phyloP scores from a whole-genome alignment of 2,113 vertebrate genomes.

The Hippocampus comes region DNA sequence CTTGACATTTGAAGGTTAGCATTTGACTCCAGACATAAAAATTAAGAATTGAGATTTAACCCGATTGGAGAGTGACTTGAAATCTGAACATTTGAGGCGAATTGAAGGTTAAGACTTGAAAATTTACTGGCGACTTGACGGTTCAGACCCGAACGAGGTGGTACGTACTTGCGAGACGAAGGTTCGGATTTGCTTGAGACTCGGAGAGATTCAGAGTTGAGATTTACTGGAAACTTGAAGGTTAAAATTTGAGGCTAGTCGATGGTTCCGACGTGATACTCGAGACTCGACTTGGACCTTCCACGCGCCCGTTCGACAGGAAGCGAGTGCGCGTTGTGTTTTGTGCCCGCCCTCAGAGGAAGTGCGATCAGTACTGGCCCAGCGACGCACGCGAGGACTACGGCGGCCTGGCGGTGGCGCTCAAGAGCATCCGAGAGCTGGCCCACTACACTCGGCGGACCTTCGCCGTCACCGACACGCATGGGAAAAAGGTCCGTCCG shows the following conservation, averaged over 20 bases:
- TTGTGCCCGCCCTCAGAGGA: constrained; percentile 76
- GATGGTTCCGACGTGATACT: too few relatives aligned
- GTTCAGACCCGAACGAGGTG: too few relatives aligned
- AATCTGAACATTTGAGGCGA: too few relatives aligned
- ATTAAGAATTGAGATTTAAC: not conserved
- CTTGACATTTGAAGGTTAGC: not conserved
- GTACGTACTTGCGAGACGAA: too few relatives aligned
- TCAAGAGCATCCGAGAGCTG: constrained; percentile 79
- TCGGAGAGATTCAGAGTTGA: too few relatives aligned
- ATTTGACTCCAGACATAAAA: not conserved
- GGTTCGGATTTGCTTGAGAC: too few relatives aligned
- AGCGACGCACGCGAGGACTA: constrained; percentile 87
- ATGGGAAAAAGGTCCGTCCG: constrained; percentile 51
- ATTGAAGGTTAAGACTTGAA: not conserved
- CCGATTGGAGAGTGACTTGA: not conserved
- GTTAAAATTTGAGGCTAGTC: too few relatives aligned
- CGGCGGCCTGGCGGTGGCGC: constrained; percentile 83
- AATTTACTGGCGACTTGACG: not conserved
- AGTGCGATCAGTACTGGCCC: constrained; percentile 98
- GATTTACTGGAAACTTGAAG: too few relatives aligned
- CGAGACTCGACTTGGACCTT: not conserved
- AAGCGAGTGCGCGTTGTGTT: not conserved
- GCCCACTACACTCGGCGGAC: constrained; percentile 89
- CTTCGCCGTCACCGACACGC: constrained; percentile 84
- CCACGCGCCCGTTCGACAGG: not conserved